Base-by-base conservation (phyloP, 92 coral and sea anemone species). In the Porites evermanni region DNA sequence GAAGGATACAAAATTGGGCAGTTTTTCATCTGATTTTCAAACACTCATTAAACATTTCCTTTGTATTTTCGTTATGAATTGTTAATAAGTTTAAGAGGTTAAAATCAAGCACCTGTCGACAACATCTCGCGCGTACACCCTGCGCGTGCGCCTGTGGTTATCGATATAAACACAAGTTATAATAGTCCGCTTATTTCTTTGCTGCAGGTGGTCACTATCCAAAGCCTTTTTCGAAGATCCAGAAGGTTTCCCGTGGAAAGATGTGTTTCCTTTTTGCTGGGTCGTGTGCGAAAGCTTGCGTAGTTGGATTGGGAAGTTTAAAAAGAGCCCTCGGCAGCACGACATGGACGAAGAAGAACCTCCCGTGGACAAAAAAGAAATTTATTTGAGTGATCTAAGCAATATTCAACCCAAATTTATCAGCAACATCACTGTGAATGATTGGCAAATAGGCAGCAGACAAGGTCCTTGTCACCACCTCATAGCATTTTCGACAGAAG, bases 351-450 rank as follows among this genome's bases (percentile, higher is more conserved):
- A 21, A 17, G 70, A 65, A 18, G 24, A 65, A 2, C 4, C 70
- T n/a, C 70, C 7, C 2, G 74, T 24, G 12, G 52, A 70, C 61
- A 2, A 2, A 14, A 14, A 32, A 5, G 82, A 79, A 23, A 59
- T 79, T 2, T 38, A n/a, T 1, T 61, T 79, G 53, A 8, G 19
- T 2, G 19, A 44, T 47, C 72, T 79, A n/a, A 16, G 11, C 6
- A 1, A 23, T 20, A 1, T 44, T 10, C 68, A 11, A 29, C 88
- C 92, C 18, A 76, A 54, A 50, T 84, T 82, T 51, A 88, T 88
- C 8, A 82, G 92, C 72, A 88, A 88, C 68, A 70, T 91, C 51
- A 85, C 88, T 24, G 89, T 88, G 2, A 89, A 89, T 29, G 72
- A 91, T 75, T 91, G 92, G 94, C 72, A 79, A n/a, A 64, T 65